Conservation (phyloP, 2,113 vertebrate species). For the Arenaria interpres region DNA sequence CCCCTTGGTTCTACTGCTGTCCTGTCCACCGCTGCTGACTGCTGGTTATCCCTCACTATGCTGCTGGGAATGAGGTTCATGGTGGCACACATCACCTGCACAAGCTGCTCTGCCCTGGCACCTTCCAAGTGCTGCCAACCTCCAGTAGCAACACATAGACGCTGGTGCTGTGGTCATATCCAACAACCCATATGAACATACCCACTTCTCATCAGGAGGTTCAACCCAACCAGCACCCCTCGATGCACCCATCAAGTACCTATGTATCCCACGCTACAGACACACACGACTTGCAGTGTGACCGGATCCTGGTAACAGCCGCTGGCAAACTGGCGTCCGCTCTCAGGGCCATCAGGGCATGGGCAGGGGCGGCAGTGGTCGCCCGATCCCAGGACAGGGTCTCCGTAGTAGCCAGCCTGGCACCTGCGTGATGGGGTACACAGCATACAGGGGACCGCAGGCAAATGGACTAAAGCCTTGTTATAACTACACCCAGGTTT, state of each 20-base stretch:
- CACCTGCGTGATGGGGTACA: slow-evolving; percentile 76
- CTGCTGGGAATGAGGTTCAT: not conserved
- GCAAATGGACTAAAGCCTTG: not conserved
- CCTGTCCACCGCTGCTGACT: not conserved
- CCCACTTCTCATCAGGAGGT: not conserved
- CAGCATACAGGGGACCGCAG: not conserved
- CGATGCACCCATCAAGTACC: slow-evolving; percentile 70
- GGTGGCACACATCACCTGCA: not conserved
- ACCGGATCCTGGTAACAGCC: slow-evolving; percentile 85
- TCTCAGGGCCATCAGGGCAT: slow-evolving; percentile 90
- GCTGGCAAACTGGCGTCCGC: slow-evolving; percentile 87
- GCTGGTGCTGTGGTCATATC: not conserved
- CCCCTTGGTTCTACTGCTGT: fast-evolving
- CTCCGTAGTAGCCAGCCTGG: slow-evolving; percentile 88
- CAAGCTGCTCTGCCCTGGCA: not conserved
- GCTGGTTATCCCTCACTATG: fast-evolving
- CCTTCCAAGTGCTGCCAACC: not conserved
- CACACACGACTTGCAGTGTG: slow-evolving; percentile 83
- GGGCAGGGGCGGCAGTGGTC: slow-evolving; percentile 94
- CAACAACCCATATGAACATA: not conserved
- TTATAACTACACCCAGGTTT: not conserved
- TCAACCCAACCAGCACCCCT: not conserved
- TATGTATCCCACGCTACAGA: slow-evolving; percentile 87
- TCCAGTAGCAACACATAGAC: not conserved
- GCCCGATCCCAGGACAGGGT: slow-evolving; percentile 89